A percentile compares a stretch with the other conserved stretches of the same genome.
Evolutionary conservation across 1,140 invertebrate genomes (phyloP).

Genomic region (Orchesella cincta): DNA sequence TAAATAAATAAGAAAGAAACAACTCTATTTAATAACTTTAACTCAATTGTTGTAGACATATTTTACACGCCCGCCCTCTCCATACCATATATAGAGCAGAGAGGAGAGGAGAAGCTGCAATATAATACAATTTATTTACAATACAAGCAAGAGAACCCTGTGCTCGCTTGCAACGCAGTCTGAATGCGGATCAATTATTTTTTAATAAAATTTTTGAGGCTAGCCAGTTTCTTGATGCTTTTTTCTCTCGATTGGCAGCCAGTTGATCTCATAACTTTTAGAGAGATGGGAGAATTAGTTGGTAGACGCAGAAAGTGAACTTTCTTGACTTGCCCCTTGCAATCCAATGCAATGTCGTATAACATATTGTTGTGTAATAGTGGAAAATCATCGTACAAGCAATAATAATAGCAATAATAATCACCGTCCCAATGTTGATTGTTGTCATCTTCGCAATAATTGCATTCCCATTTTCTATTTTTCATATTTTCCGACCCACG

Average conservation of each 20-base stretch:
- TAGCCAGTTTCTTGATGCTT: background rate
- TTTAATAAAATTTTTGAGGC: background rate
- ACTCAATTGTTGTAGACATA: conserved; percentile 3
- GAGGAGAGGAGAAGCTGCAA: conserved; percentile 3
- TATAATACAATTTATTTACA: background rate
- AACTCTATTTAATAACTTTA: conserved; percentile 18
- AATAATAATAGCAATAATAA: background rate
- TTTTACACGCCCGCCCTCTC: background rate
- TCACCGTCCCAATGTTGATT: background rate
- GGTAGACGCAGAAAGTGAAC: no score
- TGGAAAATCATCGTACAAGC: background rate
- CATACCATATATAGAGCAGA: conserved; percentile 8
- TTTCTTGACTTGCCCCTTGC: no score
- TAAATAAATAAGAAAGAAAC: background rate
- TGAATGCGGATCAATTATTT: background rate
- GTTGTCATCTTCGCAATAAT: conserved; percentile 14
- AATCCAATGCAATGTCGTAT: no score
- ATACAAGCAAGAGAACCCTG: no score
- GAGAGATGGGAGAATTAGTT: no score
- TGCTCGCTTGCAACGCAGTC: no score
- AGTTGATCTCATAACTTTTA: no score
- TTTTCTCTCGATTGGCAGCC: no score
- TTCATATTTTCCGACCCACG: conserved; percentile 1
- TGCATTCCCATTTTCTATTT: conserved; percentile 10
- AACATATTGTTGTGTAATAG: no score